Evolutionary conservation across 2,888 invertebrate genomes (phyloP).

Genomic region (Margaritifera margaritifera): DNA sequence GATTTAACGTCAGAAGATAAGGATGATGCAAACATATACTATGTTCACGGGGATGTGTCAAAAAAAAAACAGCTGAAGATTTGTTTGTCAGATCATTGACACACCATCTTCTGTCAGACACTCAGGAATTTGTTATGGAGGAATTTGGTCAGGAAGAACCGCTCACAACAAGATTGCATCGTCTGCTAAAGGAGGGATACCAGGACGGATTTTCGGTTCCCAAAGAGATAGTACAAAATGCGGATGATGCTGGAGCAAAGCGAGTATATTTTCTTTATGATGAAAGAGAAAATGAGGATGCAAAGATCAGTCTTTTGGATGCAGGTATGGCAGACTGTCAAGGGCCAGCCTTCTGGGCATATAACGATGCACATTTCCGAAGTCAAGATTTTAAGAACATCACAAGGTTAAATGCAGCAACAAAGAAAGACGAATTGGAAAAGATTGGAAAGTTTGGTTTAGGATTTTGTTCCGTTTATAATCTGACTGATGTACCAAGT

Average conservation of each 20-base stretch:
- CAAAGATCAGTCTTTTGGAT: no score
- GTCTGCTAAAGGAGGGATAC: conserved; percentile 50
- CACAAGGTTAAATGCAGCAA: conserved; percentile 63
- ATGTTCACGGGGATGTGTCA: conserved; percentile 51
- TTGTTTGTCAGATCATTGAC: conserved; percentile 56
- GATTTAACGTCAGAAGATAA: no score
- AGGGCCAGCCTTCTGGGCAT: no score
- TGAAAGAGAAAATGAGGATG: no score
- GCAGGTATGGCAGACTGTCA: no score
- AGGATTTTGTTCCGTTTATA: conserved; percentile 70
- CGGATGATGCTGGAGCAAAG: no score
- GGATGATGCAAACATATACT: not conserved
- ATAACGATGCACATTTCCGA: no score
- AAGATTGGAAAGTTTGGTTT: conserved; percentile 68
- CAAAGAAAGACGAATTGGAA: no score
- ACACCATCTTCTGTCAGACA: no score
- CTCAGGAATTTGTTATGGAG: no score
- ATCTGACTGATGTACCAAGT: conserved; percentile 68
- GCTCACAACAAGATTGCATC: conserved; percentile 51
- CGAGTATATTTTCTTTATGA: no score
- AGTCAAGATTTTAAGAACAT: conserved; percentile 66
- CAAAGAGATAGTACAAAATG: no score
- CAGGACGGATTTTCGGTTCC: conserved; percentile 61
- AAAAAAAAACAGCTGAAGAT: conserved; percentile 39
- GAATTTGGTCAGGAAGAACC: conserved; percentile 59